A percentile compares a stretch with the other conserved stretches of the same genome.
These are phyloP conservation scores for Eubasilissa splendida DNA, from an alignment of 2,888 invertebrate genomes.

Conservation along the genomic window DNA sequence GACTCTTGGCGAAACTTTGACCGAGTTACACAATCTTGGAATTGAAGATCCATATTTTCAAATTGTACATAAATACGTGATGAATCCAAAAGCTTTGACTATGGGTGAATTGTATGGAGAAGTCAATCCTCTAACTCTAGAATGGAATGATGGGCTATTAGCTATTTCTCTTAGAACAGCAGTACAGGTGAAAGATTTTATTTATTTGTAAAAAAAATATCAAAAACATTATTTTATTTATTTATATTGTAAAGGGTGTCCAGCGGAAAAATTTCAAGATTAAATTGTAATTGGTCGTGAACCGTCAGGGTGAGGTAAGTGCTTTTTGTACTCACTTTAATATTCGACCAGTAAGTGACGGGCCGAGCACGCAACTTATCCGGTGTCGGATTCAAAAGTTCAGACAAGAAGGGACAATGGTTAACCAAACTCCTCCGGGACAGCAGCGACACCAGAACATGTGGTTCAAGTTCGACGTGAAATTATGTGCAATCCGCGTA, in stretches of 20 bases:
- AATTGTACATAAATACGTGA: conserved; percentile 82
- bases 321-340: too few relatives aligned
- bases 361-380: too few relatives aligned
- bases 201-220: not conserved
- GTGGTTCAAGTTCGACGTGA: too few relatives aligned
- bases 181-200: conserved; percentile 64
- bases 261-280: too few relatives aligned
- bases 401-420: too few relatives aligned
- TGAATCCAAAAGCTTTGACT: conserved; percentile 92
- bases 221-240: not conserved
- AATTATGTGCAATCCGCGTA: too few relatives aligned
- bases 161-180: conserved; percentile 71
- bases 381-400: too few relatives aligned
- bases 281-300: too few relatives aligned
- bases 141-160: conserved; percentile 93
- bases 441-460: too few relatives aligned
- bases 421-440: too few relatives aligned
- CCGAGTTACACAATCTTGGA: conserved; percentile 76
- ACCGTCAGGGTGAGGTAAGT: too few relatives aligned
- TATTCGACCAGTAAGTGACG: too few relatives aligned
- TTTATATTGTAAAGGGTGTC: not conserved
- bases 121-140: conserved; percentile 86
- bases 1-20: conserved; percentile 81
- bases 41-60: conserved; percentile 77
- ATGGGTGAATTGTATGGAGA: conserved; percentile 93